Percentiles rank a stretch among this genome's conserved stretches.
Conservation (phyloP, 2,113 vertebrate species). For the Melospiza georgiana region DNA sequence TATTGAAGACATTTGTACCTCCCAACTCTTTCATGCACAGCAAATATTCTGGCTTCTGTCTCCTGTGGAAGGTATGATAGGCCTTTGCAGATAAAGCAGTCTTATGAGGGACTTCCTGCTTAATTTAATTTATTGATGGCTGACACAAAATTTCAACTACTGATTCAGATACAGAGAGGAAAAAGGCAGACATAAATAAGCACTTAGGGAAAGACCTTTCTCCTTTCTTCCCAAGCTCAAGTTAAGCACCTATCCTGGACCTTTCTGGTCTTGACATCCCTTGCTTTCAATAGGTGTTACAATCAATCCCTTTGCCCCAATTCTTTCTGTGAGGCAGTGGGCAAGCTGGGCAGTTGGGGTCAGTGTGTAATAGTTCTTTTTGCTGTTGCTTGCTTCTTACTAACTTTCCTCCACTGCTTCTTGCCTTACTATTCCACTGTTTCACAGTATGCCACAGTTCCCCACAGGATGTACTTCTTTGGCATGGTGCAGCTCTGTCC, state of each 20-base stretch:
- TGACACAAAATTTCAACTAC: neutral
- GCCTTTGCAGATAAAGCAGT: neutral
- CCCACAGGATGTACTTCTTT: neutral
- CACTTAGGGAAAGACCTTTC: neutral
- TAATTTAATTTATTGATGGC: neutral
- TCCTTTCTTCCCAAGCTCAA: neutral
- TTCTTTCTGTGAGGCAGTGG: neutral
- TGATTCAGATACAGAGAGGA: neutral
- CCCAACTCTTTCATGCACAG: neutral
- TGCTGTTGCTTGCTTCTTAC: neutral
- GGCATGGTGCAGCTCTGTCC: neutral
- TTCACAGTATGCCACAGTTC: neutral
- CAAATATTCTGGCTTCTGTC: neutral
- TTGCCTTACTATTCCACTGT: neutral
- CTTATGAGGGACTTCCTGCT: neutral
- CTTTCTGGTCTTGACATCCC: neutral
- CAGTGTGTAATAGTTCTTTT: neutral
- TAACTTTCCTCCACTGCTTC: neutral
- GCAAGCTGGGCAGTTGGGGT: neutral
- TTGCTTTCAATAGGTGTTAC: neutral
- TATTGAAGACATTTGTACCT: neutral
- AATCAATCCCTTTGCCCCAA: accelerated
- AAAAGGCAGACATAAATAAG: neutral
- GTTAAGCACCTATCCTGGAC: neutral
- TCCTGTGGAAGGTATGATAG: neutral